Evolutionary conservation across 2,113 vertebrate genomes (phyloP).

Genomic region (Phylloscopus trochilus): DNA sequence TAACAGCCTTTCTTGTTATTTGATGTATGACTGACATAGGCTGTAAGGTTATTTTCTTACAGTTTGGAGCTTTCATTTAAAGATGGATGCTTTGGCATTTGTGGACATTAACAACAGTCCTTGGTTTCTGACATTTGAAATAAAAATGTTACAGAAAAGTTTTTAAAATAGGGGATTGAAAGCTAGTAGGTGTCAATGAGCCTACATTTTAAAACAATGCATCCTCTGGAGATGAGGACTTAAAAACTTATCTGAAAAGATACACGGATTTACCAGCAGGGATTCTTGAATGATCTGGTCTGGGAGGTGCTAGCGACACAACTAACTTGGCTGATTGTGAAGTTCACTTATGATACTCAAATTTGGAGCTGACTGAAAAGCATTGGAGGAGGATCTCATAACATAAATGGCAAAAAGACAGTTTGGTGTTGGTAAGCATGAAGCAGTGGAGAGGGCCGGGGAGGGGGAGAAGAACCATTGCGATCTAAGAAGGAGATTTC

Average conservation of each 20-base stretch:
- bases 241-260: background rate
- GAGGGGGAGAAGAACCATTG: background rate
- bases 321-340: background rate
- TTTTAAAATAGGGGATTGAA: background rate
- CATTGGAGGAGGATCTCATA: background rate
- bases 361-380: background rate
- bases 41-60: slow-evolving; percentile 29
- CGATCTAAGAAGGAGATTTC: background rate
- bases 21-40: slow-evolving; percentile 32
- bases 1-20: slow-evolving; percentile 54
- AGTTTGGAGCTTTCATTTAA: background rate
- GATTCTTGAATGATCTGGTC: background rate
- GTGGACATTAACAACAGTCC: background rate
- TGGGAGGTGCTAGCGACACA: background rate
- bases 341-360: background rate
- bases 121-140: background rate
- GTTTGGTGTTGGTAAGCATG: background rate
- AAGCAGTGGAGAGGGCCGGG: background rate
- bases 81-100: background rate
- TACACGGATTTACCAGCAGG: background rate
- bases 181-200: background rate
- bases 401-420: background rate
- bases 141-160: background rate
- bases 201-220: background rate
- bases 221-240: background rate